These are phyloP conservation scores for Carcina quercana DNA, from an alignment of 2,888 invertebrate species.

Conservation along the genomic window DNA sequence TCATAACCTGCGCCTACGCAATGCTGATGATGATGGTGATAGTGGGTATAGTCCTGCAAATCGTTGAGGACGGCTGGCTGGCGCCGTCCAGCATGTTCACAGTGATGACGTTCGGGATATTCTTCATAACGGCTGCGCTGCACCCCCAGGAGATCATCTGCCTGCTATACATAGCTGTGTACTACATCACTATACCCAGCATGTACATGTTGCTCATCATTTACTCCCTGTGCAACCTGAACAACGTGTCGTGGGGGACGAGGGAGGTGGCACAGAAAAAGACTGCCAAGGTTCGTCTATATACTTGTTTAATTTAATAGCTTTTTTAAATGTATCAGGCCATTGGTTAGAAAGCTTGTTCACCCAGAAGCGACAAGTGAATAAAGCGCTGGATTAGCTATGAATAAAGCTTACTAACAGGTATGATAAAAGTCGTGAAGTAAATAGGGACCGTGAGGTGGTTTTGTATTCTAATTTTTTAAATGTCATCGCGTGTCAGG, in stretches of 20 bases:
- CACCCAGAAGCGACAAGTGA: too few species aligned
- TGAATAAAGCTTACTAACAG: too few species aligned
- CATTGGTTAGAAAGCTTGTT: too few species aligned
- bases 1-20: slow-evolving; percentile 85
- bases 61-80: slow-evolving; percentile 83
- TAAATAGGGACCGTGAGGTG: too few species aligned
- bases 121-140: slow-evolving; percentile 77
- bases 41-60: slow-evolving; percentile 85
- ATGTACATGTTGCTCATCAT: slow-evolving; percentile 96
- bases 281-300: slow-evolving; percentile 47
- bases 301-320: too few species aligned
- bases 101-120: slow-evolving; percentile 80
- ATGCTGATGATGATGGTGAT: slow-evolving; percentile 92
- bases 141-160: slow-evolving; percentile 88
- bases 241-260: slow-evolving; percentile 96
- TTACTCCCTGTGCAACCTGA: slow-evolving; percentile 93
- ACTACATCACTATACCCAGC: slow-evolving; percentile 91
- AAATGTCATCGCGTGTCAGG: too few species aligned
- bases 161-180: slow-evolving; percentile 83
- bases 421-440: too few species aligned
- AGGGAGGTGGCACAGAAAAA: slow-evolving; percentile 80
- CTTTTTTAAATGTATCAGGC: too few species aligned
- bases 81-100: slow-evolving; percentile 92
- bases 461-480: too few species aligned
- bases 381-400: too few species aligned